Percentiles rank a stretch among this genome's conserved stretches.
phyloP scores from a whole-genome alignment of 2,113 vertebrate species.

The Verasper variegatus region DNA sequence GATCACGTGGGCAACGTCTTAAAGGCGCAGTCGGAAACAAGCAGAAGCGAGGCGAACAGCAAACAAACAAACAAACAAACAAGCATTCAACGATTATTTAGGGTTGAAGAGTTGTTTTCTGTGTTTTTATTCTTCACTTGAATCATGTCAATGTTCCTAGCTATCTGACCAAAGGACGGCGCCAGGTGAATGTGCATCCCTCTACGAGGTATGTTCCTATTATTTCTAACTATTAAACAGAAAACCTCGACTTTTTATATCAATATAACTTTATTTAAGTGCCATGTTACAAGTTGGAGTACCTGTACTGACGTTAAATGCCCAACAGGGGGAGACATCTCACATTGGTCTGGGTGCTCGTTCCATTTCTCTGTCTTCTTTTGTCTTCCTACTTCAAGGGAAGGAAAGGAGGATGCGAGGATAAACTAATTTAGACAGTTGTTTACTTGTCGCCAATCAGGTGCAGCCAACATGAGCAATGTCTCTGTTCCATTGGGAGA shows the following conservation, averaged over 20 bases:
- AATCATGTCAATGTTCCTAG: not conserved
- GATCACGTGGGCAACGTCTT: conserved; percentile 45
- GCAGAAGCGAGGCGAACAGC: not conserved
- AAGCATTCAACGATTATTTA: not conserved
- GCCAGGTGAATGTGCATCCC: not conserved
- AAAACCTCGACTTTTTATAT: not conserved
- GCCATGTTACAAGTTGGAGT: not conserved
- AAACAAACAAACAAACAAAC: not conserved
- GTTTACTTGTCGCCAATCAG: too few species aligned
- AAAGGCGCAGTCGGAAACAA: conserved; percentile 9
- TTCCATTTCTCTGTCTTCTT: not conserved
- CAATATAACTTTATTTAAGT: not conserved
- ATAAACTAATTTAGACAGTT: not conserved
- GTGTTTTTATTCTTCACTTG: not conserved
- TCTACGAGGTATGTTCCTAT: not conserved
- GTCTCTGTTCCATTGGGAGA: too few species aligned
- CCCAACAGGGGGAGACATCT: conserved; percentile 60
- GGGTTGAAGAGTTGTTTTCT: too few species aligned
- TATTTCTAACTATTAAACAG: not conserved
- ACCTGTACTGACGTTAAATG: conserved; percentile 5
- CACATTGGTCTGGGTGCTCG: not conserved
- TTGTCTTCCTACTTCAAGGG: not conserved
- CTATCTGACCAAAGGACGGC: not conserved
- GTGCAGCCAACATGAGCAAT: too few species aligned
- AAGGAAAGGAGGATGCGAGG: not conserved